Evolutionary conservation across 2,888 invertebrate genomes (phyloP), one percentile per base, ranked within the genome.

Genomic region (Meiosimyza decipiens): DNA sequence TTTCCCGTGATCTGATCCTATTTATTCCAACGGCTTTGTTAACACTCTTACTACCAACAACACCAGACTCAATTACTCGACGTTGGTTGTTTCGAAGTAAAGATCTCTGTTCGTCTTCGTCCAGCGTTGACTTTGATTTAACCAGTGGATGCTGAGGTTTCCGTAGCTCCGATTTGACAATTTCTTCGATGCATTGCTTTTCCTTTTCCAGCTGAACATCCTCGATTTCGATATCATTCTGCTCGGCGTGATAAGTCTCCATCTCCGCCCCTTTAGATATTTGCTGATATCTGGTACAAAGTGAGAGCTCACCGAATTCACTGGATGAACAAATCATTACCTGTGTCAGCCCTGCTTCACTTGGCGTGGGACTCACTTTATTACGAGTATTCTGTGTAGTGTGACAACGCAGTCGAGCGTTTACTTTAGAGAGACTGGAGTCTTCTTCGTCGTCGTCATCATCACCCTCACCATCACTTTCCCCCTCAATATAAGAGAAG

Each of bases 271-370:
- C 54, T 84, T 80, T 16, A 18, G 68, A 64, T 68, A 54, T 50
- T 52, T 71, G 59, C 67, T 71, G 65, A 71, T 75, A 62, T 60
- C 78, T 75, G 51, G 78, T 79, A 60, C 79, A 79, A 68, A 74
- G 80, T 40, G 85, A 83, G 5, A 81, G 78, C 55, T 85, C 85
- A 60, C 85, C 85, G 11, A 84, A 85, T 80, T 87, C 87, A 77
- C 87, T 87, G 49, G 86, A 85, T 63, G 87, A 87, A 78, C 87
- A 86, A 75, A 87, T 87, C 16, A 84, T 84, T 5, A 87, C 82
- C 76, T 85, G 85, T 11, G 86, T 87, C 5, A 83, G 81, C 6
- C 87, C 87, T 16, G 86, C 87, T 78, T 87, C 87, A 77, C 87
- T 87, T 75, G 87, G 86, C 60, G 87, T 87, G 59, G 87, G 87